Percentiles rank a stretch among this genome's conserved stretches.
These are phyloP conservation scores for Aptenodytes forsteri DNA, from an alignment of 2,113 vertebrate genomes.

Conservation along the genomic window DNA sequence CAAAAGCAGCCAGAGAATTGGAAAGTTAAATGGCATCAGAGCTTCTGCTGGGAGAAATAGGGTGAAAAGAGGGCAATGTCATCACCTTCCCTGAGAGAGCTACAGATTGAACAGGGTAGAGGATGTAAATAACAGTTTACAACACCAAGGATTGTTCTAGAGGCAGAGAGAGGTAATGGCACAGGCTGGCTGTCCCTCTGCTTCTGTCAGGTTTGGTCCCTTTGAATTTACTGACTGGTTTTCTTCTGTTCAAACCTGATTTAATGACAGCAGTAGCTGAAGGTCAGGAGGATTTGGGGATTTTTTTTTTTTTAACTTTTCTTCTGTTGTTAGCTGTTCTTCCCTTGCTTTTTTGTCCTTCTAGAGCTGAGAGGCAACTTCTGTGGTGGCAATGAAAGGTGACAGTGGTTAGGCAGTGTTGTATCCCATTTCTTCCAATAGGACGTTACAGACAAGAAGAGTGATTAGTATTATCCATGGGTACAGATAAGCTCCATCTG, in stretches of 20 bases:
- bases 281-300: neutral
- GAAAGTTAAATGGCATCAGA: neutral
- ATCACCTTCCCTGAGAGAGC: neutral
- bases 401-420: neutral
- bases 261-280: neutral
- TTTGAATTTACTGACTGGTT: neutral
- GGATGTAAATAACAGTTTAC: neutral
- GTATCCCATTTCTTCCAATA: neutral
- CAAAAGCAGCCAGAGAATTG: neutral
- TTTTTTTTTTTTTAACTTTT: neutral
- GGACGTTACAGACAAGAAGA: neutral
- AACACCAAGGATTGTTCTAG: neutral
- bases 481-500: neutral
- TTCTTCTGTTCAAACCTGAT: neutral
- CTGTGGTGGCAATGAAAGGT: slow-evolving; percentile 10
- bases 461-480: neutral
- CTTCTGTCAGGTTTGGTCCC: neutral
- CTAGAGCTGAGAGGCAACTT: slow-evolving; percentile 14
- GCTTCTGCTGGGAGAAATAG: neutral
- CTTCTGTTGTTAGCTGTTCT: neutral
- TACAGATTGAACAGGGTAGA: neutral
- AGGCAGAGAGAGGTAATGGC: neutral
- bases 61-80: neutral
- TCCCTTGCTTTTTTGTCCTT: neutral
- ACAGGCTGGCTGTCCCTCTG: neutral